Percentiles rank a stretch among this genome's conserved stretches.
Evolutionary conservation across 2,113 vertebrate genomes (phyloP).

Genomic region (Fregetta grallaria): DNA sequence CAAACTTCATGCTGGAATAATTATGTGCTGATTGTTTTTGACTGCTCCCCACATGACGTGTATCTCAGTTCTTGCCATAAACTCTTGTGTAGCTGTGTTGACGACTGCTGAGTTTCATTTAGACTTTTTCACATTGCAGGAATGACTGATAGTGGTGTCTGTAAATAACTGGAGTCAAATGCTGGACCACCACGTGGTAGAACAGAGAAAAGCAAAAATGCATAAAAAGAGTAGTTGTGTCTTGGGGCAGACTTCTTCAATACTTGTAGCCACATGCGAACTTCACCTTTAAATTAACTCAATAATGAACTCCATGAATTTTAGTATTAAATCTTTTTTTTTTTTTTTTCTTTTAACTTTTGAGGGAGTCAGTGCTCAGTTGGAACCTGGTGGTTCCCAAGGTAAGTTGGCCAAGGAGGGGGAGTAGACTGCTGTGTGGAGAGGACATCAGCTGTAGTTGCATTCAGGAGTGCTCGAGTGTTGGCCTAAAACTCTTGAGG

Average conservation of each 20-base stretch:
- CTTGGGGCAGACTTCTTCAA: neutral
- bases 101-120: neutral
- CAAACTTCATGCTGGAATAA: neutral
- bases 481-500: neutral
- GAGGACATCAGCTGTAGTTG: neutral
- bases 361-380: neutral
- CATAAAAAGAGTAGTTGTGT: neutral
- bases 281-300: neutral
- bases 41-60: neutral
- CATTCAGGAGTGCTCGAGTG: neutral
- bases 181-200: neutral
- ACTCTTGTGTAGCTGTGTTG: neutral
- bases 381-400: neutral
- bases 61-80: neutral
- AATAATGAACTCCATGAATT: neutral
- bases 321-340: neutral
- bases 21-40: neutral
- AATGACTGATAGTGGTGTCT: neutral
- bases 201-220: neutral
- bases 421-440: neutral
- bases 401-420: neutral
- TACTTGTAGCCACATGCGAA: neutral
- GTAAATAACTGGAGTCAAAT: neutral
- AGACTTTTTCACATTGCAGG: neutral
- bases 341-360: neutral